Evolutionary conservation across 2,113 vertebrate genomes (phyloP).

Genomic region (Hyaena hyaena): DNA sequence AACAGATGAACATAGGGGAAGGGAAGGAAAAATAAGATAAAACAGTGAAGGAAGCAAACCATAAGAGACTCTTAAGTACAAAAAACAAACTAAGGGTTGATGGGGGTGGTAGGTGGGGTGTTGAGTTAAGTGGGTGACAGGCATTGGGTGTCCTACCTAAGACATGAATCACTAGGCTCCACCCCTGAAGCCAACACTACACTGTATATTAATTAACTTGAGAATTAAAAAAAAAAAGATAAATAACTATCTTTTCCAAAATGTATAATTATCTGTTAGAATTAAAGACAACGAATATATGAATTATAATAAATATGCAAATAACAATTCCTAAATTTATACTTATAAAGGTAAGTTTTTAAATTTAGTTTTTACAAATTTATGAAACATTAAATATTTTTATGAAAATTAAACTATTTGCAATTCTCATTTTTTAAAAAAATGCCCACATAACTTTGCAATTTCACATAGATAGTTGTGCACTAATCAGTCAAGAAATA

Average conservation of each 20-base stretch:
- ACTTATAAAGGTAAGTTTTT: not conserved
- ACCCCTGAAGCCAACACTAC: no score
- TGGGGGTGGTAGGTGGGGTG: no score
- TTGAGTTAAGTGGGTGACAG: no score
- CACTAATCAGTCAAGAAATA: not conserved
- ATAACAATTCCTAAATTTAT: not conserved
- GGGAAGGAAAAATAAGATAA: no score
- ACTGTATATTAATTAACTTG: no score
- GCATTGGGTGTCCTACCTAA: no score
- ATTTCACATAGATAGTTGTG: not conserved
- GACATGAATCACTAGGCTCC: no score
- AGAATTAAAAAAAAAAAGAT: no score
- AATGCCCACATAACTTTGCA: not conserved
- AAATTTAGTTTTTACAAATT: constrained; percentile 2
- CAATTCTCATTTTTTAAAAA: not conserved
- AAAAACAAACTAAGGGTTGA: no score
- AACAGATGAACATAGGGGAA: no score
- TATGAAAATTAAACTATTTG: not conserved
- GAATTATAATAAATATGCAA: not conserved
- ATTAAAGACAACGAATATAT: not conserved
- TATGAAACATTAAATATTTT: constrained; percentile 3
- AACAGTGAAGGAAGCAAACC: no score
- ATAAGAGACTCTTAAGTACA: no score
- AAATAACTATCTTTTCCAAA: not conserved
- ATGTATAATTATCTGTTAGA: not conserved